A percentile compares a stretch with the other conserved stretches of the same genome.
These are phyloP conservation scores for Brachypalpus laphriformis DNA, from an alignment of 2,888 invertebrate genomes.

Conservation along the genomic window DNA sequence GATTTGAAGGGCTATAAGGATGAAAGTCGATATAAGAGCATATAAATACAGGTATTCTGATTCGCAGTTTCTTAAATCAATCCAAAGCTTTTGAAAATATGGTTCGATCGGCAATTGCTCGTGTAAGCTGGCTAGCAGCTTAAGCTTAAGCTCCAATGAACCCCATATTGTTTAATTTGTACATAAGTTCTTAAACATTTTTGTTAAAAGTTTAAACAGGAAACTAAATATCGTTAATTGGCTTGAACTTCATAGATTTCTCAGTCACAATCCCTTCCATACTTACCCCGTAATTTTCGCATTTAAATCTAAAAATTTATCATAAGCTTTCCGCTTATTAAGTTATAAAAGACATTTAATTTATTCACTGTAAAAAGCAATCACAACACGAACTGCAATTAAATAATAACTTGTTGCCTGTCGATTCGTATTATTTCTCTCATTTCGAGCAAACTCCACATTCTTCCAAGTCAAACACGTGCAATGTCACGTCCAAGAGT, in stretches of 20 bases:
- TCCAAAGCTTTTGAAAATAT: no score
- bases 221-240: not conserved
- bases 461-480: constrained; percentile 68
- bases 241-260: not conserved
- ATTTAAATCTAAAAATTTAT: not conserved
- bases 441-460: constrained; percentile 55
- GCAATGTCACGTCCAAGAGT: constrained; percentile 72
- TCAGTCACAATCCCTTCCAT: not conserved
- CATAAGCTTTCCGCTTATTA: constrained; percentile 30
- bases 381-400: constrained; percentile 66
- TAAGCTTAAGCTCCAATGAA: no score
- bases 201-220: no score
- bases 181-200: no score
- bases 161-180: no score
- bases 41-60: no score
- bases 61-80: no score
- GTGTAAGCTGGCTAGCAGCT: no score
- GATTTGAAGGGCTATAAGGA: no score
- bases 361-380: constrained; percentile 53
- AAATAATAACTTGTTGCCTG: constrained; percentile 65
- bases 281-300: not conserved
- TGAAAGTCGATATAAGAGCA: no score
- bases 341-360: constrained; percentile 51
- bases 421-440: constrained; percentile 42
- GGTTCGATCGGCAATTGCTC: no score